These are phyloP conservation scores for Percopsis omiscomaycus DNA, from an alignment of 2,797 vertebrate species.

Conservation along the genomic window DNA sequence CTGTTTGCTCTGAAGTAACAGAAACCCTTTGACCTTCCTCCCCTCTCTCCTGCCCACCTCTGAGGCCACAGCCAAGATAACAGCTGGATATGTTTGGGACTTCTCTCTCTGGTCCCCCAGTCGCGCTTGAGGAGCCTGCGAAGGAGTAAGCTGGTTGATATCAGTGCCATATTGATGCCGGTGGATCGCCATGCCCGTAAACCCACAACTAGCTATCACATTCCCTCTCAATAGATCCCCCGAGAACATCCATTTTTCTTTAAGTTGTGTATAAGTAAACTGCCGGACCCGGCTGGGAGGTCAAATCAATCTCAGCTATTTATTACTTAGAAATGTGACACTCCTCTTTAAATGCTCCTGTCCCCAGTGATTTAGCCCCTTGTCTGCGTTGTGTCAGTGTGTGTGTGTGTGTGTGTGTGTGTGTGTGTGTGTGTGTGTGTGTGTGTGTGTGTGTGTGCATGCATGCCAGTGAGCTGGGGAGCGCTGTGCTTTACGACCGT, in stretches of 20 bases:
- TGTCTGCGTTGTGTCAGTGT: slow-evolving; percentile 77
- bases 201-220: slow-evolving; percentile 84
- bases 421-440: slow-evolving; percentile 57
- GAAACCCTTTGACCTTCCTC: slow-evolving; percentile 74
- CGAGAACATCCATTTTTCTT: slow-evolving; percentile 86
- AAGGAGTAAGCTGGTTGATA: slow-evolving; percentile 54
- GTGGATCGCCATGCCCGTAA: slow-evolving; percentile 80
- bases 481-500: slow-evolving; percentile 76
- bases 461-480: slow-evolving; percentile 61
- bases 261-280: slow-evolving; percentile 88
- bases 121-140: slow-evolving; percentile 66
- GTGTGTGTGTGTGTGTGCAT: slow-evolving; percentile 44
- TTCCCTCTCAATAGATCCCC: slow-evolving; percentile 89
- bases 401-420: slow-evolving; percentile 58
- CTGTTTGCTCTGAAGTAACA: slow-evolving; percentile 66
- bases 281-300: slow-evolving; percentile 88
- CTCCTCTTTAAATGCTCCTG: slow-evolving; percentile 90
- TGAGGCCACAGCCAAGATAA: slow-evolving; percentile 46
- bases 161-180: slow-evolving; percentile 83
- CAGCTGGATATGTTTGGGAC: slow-evolving; percentile 70
- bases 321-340: slow-evolving; percentile 98
- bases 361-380: slow-evolving; percentile 88
- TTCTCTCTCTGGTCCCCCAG: slow-evolving; percentile 49
- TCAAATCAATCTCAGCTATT: slow-evolving; percentile 98
- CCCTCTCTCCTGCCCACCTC: slow-evolving; percentile 25